Evolutionary conservation across 2,113 vertebrate species (phyloP), one percentile per base, ranked within the genome.

Genomic region (Rhodinocichla rosea): DNA sequence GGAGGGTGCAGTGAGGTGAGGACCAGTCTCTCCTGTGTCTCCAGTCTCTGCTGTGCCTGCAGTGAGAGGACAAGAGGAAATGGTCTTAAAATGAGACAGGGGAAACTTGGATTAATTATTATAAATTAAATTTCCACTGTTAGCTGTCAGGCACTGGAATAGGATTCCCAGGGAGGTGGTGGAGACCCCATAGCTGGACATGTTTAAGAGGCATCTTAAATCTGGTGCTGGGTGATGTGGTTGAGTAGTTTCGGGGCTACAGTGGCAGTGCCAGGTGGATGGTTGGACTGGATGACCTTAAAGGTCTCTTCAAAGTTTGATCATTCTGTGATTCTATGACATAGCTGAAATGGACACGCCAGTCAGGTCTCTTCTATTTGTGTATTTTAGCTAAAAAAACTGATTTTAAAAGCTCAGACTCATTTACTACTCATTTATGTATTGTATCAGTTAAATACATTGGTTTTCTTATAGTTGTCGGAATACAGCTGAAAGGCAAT

Each of bases 361-460:
- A 80, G 39, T 69, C 33, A 77, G 39, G 47, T 11, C 11, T 44
- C 39, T 75, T 59, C 5, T 5, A 33, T 70, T 27, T 55, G 21
- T n/a, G 8, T 32, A 52, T 56, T 83, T 75, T 44, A 87, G 39
- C 42, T 74, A 70, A 86, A 14, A 70, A 53, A 37, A 1, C 6
- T 69, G 9, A 84, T 74, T 84, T 92, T 70, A 81, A 92, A 92
- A 83, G 49, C 45, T 93, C 7, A 59, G 49, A 79, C 39, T 35
- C 9, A 73, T 67, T 95, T 96, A 49, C 22, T 65, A 28, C 11
- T 79, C 3, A 37, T 63, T 91, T 18, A 75, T 70, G 57, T 24
- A 45, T 22, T 53, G 8, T 10, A 52, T 17, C 20, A 93, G 75
- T 33, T 62, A 47, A 69, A 80, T 16, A 55, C 1, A 57, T 0